A percentile compares a stretch with the other conserved stretches of the same genome.
phyloP scores from a whole-genome alignment of 2,113 vertebrate genomes.

The Oceanodroma tethys region DNA sequence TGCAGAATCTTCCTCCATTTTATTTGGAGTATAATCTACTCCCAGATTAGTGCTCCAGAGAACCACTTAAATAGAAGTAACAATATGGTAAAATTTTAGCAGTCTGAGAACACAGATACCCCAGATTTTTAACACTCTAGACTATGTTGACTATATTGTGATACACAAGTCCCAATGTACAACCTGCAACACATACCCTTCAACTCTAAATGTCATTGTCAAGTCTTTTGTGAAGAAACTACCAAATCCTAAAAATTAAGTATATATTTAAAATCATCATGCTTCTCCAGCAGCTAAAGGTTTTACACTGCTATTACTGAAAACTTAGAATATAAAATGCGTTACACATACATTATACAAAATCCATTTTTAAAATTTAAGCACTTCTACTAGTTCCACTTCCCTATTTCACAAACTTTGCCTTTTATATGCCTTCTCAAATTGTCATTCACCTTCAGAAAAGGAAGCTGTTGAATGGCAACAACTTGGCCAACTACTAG shows the following conservation, averaged over 20 bases:
- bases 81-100: not conserved
- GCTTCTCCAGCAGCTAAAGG: not conserved
- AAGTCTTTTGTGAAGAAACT: not conserved
- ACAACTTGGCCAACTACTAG: not conserved
- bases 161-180: rapidly evolving
- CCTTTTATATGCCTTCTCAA: not conserved
- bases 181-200: not conserved
- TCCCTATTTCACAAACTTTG: not conserved
- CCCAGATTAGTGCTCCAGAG: not conserved
- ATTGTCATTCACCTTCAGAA: not conserved
- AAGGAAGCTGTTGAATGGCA: not conserved
- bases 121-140: not conserved
- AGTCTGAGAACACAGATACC: not conserved
- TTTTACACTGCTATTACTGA: not conserved
- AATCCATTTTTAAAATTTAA: not conserved
- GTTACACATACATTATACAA: not conserved
- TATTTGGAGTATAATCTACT: not conserved
- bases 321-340: not conserved
- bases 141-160: not conserved
- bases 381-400: not conserved
- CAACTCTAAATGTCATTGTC: not conserved
- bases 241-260: not conserved
- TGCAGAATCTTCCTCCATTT: not conserved
- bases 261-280: not conserved
- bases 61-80: not conserved